phyloP scores from a whole-genome alignment of 2,888 invertebrate genomes.

The Zootermopsis nevadensis region DNA sequence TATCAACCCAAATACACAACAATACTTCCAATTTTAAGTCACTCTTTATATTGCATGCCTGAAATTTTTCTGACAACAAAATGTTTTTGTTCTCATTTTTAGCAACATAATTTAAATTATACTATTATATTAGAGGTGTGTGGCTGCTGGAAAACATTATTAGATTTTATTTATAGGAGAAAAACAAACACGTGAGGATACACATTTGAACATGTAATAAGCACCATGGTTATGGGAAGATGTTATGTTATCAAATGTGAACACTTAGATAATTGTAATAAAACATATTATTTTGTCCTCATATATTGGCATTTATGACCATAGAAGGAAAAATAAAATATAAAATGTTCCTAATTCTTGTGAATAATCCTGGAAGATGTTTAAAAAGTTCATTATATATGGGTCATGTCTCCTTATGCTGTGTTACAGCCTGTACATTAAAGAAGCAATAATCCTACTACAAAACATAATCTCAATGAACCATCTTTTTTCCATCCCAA shows the following conservation, averaged over 20 bases:
- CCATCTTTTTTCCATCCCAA: neutral
- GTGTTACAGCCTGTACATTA: neutral
- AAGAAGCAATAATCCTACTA: neutral
- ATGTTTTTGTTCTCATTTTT: neutral
- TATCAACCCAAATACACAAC: neutral
- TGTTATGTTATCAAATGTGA: neutral
- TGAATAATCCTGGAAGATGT: neutral
- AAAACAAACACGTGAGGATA: neutral
- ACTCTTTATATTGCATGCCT: neutral
- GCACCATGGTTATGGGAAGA: constrained; percentile 9
- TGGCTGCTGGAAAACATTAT: neutral
- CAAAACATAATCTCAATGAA: neutral
- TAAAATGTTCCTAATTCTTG: neutral
- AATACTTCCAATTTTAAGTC: neutral
- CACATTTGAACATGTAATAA: neutral
- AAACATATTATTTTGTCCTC: neutral
- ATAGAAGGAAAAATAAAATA: neutral
- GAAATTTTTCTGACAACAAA: neutral
- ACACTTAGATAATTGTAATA: neutral
- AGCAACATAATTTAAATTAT: neutral
- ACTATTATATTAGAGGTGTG: neutral
- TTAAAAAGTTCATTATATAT: neutral
- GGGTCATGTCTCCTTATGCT: neutral
- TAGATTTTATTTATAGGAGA: neutral
- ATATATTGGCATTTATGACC: neutral